A percentile compares a stretch with the other conserved stretches of the same genome.
Evolutionary conservation across 2,113 vertebrate species (phyloP).

Genomic region (Thryonomys swinderianus): DNA sequence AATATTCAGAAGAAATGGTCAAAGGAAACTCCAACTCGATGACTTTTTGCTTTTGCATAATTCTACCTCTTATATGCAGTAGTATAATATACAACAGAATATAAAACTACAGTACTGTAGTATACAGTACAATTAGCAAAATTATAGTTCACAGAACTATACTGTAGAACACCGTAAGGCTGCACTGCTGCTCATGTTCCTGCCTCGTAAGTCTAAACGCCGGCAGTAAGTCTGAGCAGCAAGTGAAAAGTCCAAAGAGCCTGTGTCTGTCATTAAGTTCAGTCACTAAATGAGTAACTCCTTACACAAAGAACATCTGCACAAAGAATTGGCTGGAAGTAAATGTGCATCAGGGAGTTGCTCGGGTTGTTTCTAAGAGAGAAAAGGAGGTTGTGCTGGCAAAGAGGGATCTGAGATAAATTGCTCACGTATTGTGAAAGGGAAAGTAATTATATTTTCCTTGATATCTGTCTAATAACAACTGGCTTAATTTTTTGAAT

Average conservation of each 20-base stretch:
- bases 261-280: background rate
- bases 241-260: background rate
- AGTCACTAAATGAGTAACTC: background rate
- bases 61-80: background rate
- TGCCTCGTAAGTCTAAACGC: background rate
- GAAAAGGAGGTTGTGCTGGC: background rate
- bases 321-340: background rate
- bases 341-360: background rate
- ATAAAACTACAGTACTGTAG: background rate
- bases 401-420: background rate
- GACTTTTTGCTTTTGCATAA: background rate
- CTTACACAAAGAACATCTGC: background rate
- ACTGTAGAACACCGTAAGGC: background rate
- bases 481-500: constrained; percentile 49
- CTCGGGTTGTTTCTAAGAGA: background rate
- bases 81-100: background rate
- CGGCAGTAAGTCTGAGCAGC: background rate
- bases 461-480: constrained; percentile 18
- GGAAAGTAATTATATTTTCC: background rate
- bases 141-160: background rate
- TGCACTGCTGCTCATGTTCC: background rate
- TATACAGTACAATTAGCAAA: background rate
- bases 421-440: background rate
- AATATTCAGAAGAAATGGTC: background rate
- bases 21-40: background rate